Evolutionary conservation across 2,113 vertebrate species (phyloP), one percentile per base, ranked within the genome.

Genomic region (Pelmatolapia mariae): DNA sequence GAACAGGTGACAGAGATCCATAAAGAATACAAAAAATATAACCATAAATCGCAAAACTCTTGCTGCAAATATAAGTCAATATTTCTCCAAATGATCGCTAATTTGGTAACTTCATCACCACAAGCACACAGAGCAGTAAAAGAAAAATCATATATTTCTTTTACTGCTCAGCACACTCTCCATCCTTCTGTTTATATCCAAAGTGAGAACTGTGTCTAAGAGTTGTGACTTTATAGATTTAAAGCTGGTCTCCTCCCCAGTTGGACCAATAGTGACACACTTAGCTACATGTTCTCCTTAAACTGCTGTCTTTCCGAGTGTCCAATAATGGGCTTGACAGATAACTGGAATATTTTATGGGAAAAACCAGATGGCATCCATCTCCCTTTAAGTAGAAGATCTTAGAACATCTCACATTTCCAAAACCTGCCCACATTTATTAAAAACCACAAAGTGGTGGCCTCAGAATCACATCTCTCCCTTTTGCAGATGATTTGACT

Each of bases 201-300:
- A 16, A 26, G 38, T 45, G 66, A 73, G 0, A 26, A 43, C 22
- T 71, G 63, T 1, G 1, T 5, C 2, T 10, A 22, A 4, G 0
- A 71, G 38, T 43, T 43, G n/a, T 43, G 38, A 43, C 66, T 71
- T 71, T 2, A 43, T n/a, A n/a, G 31, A 8, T 36, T 66, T 66
- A 0, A 36, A 63, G 31, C 31, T 68, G 63, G n/a, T 22, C n/a
- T 40, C n/a, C n/a, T 15, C 36, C 63, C n/a, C 36, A 15, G 1
- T 13, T 9, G 7, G 63, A 40, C 63, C 12, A 43, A 15, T 40
- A 10, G 63, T 43, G 63, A 40, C 36, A 2, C 24, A 38, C 19
- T 36, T 38, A 66, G 61, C 6, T n/a, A n/a, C 19, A 3, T 0
- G 36, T 24, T n/a, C 66, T 71, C 66, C 66, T 43, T 71, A 71